Evolutionary conservation across 2,113 vertebrate genomes (phyloP).

Genomic region (Python bivittatus): DNA sequence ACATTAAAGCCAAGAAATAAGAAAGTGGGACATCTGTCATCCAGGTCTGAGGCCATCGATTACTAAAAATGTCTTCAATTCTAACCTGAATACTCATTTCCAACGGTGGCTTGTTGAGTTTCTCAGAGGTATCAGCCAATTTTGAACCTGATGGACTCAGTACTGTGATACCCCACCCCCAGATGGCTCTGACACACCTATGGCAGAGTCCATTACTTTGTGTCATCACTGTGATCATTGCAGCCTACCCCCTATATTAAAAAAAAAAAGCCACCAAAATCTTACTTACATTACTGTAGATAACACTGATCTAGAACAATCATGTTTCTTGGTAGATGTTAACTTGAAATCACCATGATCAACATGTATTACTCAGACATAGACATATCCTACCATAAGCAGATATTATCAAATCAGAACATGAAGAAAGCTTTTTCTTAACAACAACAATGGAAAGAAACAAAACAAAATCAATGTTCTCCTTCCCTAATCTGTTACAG

Average conservation of each 20-base stretch:
- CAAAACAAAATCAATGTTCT: neutral
- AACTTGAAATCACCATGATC: neutral
- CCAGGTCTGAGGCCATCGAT: neutral
- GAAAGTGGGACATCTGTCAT: too few species aligned
- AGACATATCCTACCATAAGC: neutral
- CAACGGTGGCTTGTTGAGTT: neutral
- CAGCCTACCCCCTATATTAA: neutral
- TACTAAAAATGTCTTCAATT: neutral
- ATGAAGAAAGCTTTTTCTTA: neutral
- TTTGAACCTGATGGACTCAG: neutral
- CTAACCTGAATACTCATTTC: neutral
- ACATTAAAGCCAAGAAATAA: neutral
- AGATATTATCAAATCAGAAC: neutral
- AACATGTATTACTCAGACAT: neutral
- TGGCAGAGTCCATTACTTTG: neutral
- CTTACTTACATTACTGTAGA: neutral
- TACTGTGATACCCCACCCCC: neutral
- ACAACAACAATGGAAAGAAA: neutral
- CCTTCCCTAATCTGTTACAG: neutral
- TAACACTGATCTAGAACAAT: neutral
- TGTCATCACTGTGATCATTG: neutral
- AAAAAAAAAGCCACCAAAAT: neutral
- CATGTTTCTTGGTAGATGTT: neutral
- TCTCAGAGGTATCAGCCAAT: neutral
- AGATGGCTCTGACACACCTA: neutral